These are phyloP conservation scores for Lasioglossum zephyrum DNA, from an alignment of 2,888 invertebrate species.

Conservation along the genomic window DNA sequence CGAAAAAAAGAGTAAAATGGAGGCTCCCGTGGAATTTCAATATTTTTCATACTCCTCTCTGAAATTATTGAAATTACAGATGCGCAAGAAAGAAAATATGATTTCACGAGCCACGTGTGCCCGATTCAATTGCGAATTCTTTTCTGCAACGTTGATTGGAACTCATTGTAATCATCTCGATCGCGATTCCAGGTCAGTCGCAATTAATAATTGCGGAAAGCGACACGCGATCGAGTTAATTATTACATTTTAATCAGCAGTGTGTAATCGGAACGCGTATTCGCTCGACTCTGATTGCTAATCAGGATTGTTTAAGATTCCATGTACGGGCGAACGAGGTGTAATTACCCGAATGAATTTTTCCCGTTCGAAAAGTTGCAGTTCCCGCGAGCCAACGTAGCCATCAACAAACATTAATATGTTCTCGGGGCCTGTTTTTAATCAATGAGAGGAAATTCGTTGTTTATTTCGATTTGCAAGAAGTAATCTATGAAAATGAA, in stretches of 20 bases:
- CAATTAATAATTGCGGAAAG: not conserved
- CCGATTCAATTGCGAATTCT: not conserved
- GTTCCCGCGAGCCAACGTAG: no score
- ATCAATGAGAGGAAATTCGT: not conserved
- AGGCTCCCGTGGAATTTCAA: not conserved
- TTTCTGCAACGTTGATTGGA: not conserved
- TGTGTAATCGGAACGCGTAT: not conserved
- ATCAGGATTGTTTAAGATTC: not conserved
- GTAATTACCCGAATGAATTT: not conserved
- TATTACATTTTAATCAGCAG: slow-evolving; percentile 4
- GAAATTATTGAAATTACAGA: not conserved
- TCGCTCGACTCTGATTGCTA: not conserved
- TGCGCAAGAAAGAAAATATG: not conserved
- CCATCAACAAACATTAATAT: not conserved
- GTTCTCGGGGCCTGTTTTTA: not conserved
- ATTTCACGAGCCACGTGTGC: not conserved
- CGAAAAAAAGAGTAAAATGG: not conserved
- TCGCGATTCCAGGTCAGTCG: not conserved
- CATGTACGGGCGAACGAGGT: not conserved
- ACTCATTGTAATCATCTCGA: not conserved
- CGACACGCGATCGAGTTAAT: not conserved
- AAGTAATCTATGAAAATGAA: no score
- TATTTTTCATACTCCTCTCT: not conserved
- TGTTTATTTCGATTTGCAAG: no score
- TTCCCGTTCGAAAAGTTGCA: not conserved